Evolutionary conservation across 2,888 invertebrate species (phyloP), one percentile per base, ranked within the genome.

Genomic region (Adela reaumurella): DNA sequence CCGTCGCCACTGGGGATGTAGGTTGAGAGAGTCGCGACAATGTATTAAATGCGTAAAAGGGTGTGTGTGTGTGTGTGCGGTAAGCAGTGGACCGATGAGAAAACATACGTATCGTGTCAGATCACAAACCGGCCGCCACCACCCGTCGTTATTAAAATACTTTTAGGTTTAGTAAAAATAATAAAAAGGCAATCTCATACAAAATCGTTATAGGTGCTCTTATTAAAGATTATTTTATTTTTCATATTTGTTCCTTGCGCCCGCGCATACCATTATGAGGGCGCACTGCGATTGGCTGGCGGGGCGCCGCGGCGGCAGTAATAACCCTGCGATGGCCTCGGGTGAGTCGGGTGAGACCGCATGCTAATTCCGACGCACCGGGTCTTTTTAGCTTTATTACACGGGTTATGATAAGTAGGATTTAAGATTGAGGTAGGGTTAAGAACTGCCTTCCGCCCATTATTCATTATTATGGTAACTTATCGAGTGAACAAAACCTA

Each of bases 211-310:
- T 49, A 49, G 44, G 46, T 49, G 20, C 17, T 17, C 35, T 43
- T 46, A 49, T 46, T 49, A 46, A 49, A 49, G 43, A 46, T 44
- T 49, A 46, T 46, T 49, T 49, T 45, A 19, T 19, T 17, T 43
- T 45, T 19, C 19, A 19, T 43, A 43, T 43, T 43, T 43, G 19
- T 43, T 45, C 46, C 50, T 48, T 46, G 35, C 35, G n/a, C 3
- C 35, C 3, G 35, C 35, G 35, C 35, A 35, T 35, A 35, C 11
- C 35, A 35, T 35, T 35, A 35, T 14, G 11, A 3, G 6, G 11
- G 35, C 8, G 35, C 35, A 3, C 35, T 14, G 35, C 14, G 11
- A 35, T 35, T 35, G 35, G 35, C 14, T 24, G 24, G 4, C 8
- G 24, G 5, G 11, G 35, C 11, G 35, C 35, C 11, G 35, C 35